These are phyloP conservation scores for Calycopis cecrops DNA, from an alignment of 1,140 invertebrate species.

Conservation along the genomic window DNA sequence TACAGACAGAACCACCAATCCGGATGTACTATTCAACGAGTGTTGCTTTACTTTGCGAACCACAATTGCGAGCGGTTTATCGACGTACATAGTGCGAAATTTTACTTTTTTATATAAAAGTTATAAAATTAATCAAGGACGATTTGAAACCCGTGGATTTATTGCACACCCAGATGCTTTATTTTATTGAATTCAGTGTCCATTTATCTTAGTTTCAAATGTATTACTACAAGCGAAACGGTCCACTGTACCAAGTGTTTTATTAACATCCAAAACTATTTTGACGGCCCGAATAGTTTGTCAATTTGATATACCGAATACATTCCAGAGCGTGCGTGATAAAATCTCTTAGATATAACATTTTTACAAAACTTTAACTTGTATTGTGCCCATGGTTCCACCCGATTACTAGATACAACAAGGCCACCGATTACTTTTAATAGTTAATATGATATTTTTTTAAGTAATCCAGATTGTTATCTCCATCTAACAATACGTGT, in stretches of 20 bases:
- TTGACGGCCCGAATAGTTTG: constrained; percentile 36
- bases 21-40: too few relatives aligned
- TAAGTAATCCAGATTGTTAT: too few relatives aligned
- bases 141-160: constrained; percentile 35
- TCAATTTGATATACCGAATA: not conserved
- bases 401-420: too few relatives aligned
- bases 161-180: constrained; percentile 26
- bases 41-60: too few relatives aligned
- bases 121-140: constrained; percentile 30
- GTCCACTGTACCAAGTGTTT: constrained; percentile 53
- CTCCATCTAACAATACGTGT: too few relatives aligned
- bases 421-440: too few relatives aligned
- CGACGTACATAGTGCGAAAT: not conserved
- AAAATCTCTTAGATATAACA: too few relatives aligned
- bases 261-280: constrained; percentile 37
- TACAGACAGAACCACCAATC: too few relatives aligned
- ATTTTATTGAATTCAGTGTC: constrained; percentile 44
- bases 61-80: not conserved
- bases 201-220: constrained; percentile 45
- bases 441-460: too few relatives aligned
- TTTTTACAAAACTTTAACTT: too few relatives aligned
- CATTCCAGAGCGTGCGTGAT: too few relatives aligned
- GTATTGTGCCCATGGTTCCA: too few relatives aligned
- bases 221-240: constrained; percentile 42
- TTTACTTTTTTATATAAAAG: constrained; percentile 7